These are phyloP conservation scores for Nothobranchius furzeri DNA, from an alignment of 2,113 vertebrate genomes.

Conservation along the genomic window DNA sequence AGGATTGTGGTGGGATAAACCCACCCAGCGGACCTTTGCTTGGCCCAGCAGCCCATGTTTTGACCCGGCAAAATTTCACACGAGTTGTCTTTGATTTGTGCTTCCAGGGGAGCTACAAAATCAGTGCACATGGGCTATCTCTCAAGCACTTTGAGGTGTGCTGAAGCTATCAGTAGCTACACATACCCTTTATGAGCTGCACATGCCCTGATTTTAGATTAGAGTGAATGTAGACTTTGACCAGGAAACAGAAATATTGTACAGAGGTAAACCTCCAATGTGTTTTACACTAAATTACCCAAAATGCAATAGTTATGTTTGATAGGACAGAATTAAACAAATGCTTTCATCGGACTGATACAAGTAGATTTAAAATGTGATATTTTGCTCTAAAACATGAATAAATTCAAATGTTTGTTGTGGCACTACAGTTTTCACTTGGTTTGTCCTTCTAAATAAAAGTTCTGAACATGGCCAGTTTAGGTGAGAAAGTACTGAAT, in stretches of 20 bases:
- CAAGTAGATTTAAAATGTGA: no score
- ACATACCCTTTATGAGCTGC: constrained; percentile 26
- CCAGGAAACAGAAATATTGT: constrained; percentile 15
- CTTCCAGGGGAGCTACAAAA: background rate
- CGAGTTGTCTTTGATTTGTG: background rate
- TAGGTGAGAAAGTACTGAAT: no score
- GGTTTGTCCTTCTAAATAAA: no score
- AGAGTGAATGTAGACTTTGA: constrained; percentile 62
- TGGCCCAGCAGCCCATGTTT: constrained; percentile 36
- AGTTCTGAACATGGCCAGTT: no score
- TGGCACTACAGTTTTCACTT: no score
- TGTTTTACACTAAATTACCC: background rate
- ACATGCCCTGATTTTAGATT: constrained; percentile 40
- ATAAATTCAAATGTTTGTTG: no score
- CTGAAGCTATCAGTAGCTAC: constrained; percentile 1
- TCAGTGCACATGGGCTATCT: background rate
- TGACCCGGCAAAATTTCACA: background rate
- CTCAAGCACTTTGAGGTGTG: background rate
- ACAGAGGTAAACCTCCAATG: background rate
- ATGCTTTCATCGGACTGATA: no score
- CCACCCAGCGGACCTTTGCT: constrained; percentile 53
- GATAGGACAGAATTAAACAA: no score
- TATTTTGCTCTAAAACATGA: no score
- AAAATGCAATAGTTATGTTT: background rate
- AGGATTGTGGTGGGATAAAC: constrained; percentile 70